These are phyloP conservation scores for Mustela lutreola DNA, from an alignment of 2,113 vertebrate genomes.

Conservation along the genomic window DNA sequence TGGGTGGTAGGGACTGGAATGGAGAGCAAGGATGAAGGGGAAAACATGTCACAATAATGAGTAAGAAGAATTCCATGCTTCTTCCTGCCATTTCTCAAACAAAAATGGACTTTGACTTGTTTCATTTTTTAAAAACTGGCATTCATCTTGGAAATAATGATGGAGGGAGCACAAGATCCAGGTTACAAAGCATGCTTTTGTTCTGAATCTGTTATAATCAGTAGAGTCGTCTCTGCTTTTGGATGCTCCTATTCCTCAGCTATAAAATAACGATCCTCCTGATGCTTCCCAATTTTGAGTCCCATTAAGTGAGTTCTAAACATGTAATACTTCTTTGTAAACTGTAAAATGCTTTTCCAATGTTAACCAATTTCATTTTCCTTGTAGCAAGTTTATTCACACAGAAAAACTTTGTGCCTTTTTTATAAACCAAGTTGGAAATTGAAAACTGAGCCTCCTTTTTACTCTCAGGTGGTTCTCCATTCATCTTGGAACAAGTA, in stretches of 20 bases:
- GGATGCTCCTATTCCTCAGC: background rate
- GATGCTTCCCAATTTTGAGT: background rate
- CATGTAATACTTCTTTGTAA: background rate
- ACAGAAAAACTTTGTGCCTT: background rate
- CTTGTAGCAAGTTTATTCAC: background rate
- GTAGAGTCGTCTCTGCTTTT: background rate
- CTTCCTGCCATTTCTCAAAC: background rate
- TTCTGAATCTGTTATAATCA: background rate
- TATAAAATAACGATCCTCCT: background rate
- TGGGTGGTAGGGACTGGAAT: background rate
- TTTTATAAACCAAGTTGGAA: constrained; percentile 18
- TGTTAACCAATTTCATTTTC: background rate
- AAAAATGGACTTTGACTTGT: background rate
- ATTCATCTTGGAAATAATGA: background rate
- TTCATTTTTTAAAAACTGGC: background rate
- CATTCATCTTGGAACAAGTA: background rate
- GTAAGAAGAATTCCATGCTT: background rate
- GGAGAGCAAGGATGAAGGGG: background rate
- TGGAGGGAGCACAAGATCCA: background rate
- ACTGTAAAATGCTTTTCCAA: background rate
- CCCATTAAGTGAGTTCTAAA: background rate
- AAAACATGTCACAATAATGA: background rate
- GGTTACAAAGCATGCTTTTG: background rate
- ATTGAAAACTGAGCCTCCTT: background rate
- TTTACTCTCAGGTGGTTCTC: background rate